Evolutionary conservation across 2,888 invertebrate genomes (phyloP), one percentile per base, ranked within the genome.

Genomic region (Phyllotreta striolata): DNA sequence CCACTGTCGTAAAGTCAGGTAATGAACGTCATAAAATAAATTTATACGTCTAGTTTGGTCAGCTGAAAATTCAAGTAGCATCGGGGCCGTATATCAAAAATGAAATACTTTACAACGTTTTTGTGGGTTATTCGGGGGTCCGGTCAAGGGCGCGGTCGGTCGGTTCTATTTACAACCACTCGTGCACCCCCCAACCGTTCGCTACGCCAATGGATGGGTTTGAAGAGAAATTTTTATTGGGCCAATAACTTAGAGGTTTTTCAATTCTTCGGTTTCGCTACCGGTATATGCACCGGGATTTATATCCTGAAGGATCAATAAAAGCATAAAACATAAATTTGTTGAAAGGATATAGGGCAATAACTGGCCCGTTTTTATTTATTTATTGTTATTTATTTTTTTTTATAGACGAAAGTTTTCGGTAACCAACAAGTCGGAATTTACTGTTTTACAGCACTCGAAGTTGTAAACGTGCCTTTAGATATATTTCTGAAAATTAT

Each of bases 31-130:
- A 65, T 67, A 67, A 67, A 67, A 57, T 49, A 62, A 65, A 67
- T 65, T 67, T 63, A 63, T 66, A 59, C 46, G 61, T 61, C 61
- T 58, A 65, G 65, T 65, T 67, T 63, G 67, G 63, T 65, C 67
- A 67, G 67, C 65, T 68, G 62, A 62, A 68, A 68, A 62, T 63
- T 68, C 66, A 55, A 66, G 64, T 64, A 66, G 64, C 64, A 61
- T 49, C 55, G 57, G 54, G 62, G 54, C 64, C 49, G 54, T 64
- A 67, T 59, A 47, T 64, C 62, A 65, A 58, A 67, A 63, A 54
- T 35, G 63, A 65, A 61, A 57, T 56, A 49, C 55, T 65, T 63
- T 63, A 64, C 55, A 60, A 57, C 61, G 24, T 24, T 40, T 55
- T 55, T 55, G 64, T 54, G 58, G 64, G 57, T 57, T 24, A 63